Conservation (phyloP, 2,888 invertebrate species). For the Lymantria monacha region DNA sequence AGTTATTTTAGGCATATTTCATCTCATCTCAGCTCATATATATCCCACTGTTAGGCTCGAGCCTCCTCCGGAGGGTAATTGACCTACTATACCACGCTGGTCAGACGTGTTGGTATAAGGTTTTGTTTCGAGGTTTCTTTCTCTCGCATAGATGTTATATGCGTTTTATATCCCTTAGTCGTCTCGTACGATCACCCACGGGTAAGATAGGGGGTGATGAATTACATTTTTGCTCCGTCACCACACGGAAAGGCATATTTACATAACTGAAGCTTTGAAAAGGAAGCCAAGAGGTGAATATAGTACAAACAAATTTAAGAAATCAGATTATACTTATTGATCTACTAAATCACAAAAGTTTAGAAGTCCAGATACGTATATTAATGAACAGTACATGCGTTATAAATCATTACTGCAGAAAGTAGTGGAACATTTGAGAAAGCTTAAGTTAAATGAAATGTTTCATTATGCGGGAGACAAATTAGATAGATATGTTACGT, state of each 20-base stretch:
- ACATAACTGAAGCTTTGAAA: slow-evolving; percentile 1
- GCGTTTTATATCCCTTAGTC: too few species aligned
- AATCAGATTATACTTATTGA: background rate
- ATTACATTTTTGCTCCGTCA: too few species aligned
- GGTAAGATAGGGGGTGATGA: too few species aligned
- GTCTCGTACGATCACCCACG: too few species aligned
- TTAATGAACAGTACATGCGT: slow-evolving; percentile 7
- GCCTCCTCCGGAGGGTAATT: too few species aligned
- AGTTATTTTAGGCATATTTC: slow-evolving; percentile 16
- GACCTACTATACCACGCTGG: too few species aligned
- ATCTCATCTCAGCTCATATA: too few species aligned
- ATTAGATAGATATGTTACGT: background rate
- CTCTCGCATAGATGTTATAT: too few species aligned
- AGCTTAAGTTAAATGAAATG: slow-evolving; percentile 10
- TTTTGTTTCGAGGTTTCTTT: too few species aligned
- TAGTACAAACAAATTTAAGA: slow-evolving; percentile 1
- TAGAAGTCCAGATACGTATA: background rate
- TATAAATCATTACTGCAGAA: slow-evolving; percentile 15
- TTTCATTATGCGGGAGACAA: slow-evolving; percentile 12
- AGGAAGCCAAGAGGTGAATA: slow-evolving; percentile 7
- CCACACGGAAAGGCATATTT: too few species aligned
- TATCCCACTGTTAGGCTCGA: too few species aligned
- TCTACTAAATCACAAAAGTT: background rate
- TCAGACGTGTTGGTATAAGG: too few species aligned
- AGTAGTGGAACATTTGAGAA: slow-evolving; percentile 10